Conservation (phyloP, 2,797 vertebrate genomes). For the Hyperoplus immaculatus region DNA sequence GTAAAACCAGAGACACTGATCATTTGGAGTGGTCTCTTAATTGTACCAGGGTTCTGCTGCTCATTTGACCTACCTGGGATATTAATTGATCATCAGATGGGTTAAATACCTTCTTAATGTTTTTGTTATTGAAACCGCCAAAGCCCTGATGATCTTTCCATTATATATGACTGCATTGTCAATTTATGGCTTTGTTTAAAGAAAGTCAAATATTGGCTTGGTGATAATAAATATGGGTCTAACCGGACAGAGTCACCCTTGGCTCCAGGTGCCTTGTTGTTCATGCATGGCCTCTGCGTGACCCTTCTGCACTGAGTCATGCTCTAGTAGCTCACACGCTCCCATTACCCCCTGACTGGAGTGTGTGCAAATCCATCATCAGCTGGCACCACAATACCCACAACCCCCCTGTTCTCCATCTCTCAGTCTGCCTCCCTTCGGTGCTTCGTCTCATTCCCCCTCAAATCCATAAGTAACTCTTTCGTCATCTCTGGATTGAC, state of each 20-base stretch:
- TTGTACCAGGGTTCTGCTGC: too few species aligned
- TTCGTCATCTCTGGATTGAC: conserved; percentile 36
- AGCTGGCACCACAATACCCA: conserved; percentile 48
- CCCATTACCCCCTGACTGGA: conserved; percentile 58
- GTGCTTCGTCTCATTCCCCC: conserved; percentile 19
- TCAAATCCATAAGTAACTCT: conserved; percentile 25
- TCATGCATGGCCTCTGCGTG: conserved; percentile 41
- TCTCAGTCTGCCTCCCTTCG: conserved; percentile 18
- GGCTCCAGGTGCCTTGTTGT: conserved; percentile 33
- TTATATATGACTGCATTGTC: not conserved
- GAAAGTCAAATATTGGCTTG: too few species aligned
- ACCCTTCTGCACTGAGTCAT: conserved; percentile 60
- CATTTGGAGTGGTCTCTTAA: too few species aligned
- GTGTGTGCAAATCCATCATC: conserved; percentile 64
- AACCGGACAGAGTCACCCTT: not conserved
- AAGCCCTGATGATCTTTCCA: not conserved
- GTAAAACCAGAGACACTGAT: too few species aligned
- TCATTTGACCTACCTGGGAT: too few species aligned
- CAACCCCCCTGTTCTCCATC: conserved; percentile 23
- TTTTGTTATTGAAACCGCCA: conserved; percentile 2
- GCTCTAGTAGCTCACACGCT: conserved; percentile 56
- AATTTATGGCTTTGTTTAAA: not conserved
- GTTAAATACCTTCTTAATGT: not conserved
- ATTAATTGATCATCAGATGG: too few species aligned
- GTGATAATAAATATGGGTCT: not conserved